Base-by-base conservation (phyloP, 92 coral and sea anemone genomes). In the Epizoanthus ramosus region DNA sequence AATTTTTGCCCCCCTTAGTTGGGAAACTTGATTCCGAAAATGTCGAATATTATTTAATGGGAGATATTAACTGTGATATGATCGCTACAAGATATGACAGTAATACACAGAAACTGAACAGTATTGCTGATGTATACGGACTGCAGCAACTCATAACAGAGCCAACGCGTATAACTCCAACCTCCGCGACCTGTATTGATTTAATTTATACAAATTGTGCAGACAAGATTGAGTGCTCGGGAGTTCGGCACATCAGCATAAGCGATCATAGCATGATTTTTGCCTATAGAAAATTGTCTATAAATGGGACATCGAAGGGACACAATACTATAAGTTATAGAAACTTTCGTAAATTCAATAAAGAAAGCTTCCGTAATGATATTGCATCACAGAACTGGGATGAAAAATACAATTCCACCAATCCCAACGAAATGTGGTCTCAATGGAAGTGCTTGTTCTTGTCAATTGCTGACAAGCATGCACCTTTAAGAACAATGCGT, bases 41-140 rank as follows among this genome's bases (percentile, higher is more conserved):
- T 72, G 52, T 82, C 35, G 90, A 86, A 66, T 89, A 64, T 39
- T 82, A 75, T 60, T 64, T 85, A 65, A 17, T 89, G 79, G 89
- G 86, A 8, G 92, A 89, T 71, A 21, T 89, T 3, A 89, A 86
- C 71, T 86, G 93, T 54, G 56, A 90, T 63, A 13, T 86, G 60
- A 57, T 68, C 67, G 66, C 76, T 76, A 31, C 88, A 35, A 21
- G 68, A 74, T 60, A 47, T 76, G 88, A 88, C 85, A 76, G 64
- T 41, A 58, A 83, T 33, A 83, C 88, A 5, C 74, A 68, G 52
- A 83, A 83, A 83, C 64, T 87, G 59, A 76, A 41, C 28, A 83
- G 84, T 83, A 87, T 73, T 69, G 37, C 86, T 71, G 87, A 87
- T 63, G 60, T 87, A 19, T 83, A 83, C 25, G 79, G 83, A 57